Evolutionary conservation across 2,797 vertebrate species (phyloP).

Genomic region (Ctenopoma kingsleyae): DNA sequence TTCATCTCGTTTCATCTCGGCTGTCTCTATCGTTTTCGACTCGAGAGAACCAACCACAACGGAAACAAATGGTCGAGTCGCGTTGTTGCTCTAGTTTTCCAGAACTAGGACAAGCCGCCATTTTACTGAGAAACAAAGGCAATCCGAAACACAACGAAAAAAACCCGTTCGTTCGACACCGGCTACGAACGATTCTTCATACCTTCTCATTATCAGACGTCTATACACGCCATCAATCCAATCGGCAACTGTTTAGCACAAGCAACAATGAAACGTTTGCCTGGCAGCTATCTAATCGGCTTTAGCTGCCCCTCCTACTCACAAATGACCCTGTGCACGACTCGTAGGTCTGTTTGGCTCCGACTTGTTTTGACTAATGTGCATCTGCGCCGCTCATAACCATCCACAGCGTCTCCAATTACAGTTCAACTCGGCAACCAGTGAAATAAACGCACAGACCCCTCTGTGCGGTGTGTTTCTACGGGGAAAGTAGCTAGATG

Average conservation of each 20-base stretch:
- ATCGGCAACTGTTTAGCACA: slow-evolving; percentile 61
- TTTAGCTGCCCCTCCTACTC: slow-evolving; percentile 85
- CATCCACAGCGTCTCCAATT: slow-evolving; percentile 11
- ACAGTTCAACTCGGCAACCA: not conserved
- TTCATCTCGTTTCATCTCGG: not conserved
- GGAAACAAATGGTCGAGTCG: slow-evolving; percentile 67
- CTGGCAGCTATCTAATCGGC: slow-evolving; percentile 77
- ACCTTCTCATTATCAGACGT: slow-evolving; percentile 59
- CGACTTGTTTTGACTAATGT: slow-evolving; percentile 52
- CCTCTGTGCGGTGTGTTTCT: not conserved
- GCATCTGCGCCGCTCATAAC: slow-evolving; percentile 35
- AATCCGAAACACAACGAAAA: slow-evolving; percentile 43
- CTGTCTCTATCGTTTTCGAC: not conserved
- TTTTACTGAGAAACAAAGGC: slow-evolving; percentile 89
- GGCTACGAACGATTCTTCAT: slow-evolving; percentile 48
- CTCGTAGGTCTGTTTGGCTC: slow-evolving; percentile 69
- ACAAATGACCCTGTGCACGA: slow-evolving; percentile 79
- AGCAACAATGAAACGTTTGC: slow-evolving; percentile 68
- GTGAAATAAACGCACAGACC: rapidly evolving
- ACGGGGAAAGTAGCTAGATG: slow-evolving; percentile 8
- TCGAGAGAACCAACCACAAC: not conserved
- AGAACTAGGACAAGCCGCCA: slow-evolving; percentile 89
- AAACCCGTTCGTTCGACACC: slow-evolving; percentile 57
- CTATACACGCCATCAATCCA: slow-evolving; percentile 61
- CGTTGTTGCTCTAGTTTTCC: slow-evolving; percentile 81